Conservation (phyloP, 2,888 invertebrate species). For the Erebia ligea region DNA sequence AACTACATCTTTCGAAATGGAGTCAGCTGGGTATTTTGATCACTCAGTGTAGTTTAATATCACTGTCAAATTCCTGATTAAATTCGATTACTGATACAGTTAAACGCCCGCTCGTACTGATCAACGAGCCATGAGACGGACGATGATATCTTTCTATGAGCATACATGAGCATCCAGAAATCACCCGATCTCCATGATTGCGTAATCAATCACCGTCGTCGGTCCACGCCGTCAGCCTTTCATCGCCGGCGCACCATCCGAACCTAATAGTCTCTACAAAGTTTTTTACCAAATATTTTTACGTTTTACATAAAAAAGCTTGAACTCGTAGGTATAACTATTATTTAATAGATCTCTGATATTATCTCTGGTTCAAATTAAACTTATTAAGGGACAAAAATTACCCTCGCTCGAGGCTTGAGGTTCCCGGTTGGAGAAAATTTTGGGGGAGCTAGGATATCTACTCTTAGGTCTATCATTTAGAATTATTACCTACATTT, state of each 20-base stretch:
- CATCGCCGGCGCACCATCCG: slow-evolving; percentile 67
- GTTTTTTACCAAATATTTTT: slow-evolving; percentile 14
- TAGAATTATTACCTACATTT: too few species aligned
- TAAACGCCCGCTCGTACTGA: slow-evolving; percentile 55
- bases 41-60: slow-evolving; percentile 31
- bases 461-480: too few species aligned
- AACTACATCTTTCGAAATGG: slow-evolving; percentile 8
- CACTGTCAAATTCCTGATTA: slow-evolving; percentile 41
- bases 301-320: slow-evolving; percentile 1
- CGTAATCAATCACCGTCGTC: slow-evolving; percentile 81
- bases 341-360: neutral
- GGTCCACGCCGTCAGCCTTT: slow-evolving; percentile 71
- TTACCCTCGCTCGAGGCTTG: too few species aligned
- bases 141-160: slow-evolving; percentile 76
- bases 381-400: too few species aligned
- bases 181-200: slow-evolving; percentile 75
- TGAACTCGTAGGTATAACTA: slow-evolving; percentile 8
- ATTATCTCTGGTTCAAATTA: neutral
- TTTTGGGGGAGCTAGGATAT: too few species aligned
- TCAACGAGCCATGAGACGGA: slow-evolving; percentile 77
- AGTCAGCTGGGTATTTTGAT: slow-evolving; percentile 10
- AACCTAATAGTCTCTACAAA: slow-evolving; percentile 11
- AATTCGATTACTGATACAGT: slow-evolving; percentile 55
- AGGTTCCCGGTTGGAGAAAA: too few species aligned
- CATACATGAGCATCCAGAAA: slow-evolving; percentile 62